Evolutionary conservation across 2,888 invertebrate genomes (phyloP), one percentile per base, ranked within the genome.

Genomic region (Muschampia plurimacula): DNA sequence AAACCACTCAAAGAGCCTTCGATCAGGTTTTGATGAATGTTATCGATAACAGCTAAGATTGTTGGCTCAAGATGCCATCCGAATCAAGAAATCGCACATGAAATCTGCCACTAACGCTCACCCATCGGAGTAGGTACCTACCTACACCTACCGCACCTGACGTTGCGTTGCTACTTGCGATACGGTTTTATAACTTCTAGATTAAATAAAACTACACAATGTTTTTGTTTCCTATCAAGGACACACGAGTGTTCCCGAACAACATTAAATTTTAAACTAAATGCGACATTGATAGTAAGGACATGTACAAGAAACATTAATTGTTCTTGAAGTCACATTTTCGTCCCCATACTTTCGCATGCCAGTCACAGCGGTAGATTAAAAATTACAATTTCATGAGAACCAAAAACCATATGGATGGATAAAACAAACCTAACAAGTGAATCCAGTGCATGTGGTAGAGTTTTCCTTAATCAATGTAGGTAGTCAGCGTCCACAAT

Each of bases 401-500:
- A 71, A 59, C 72, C 46, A 72, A 74, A 67, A 72, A 72, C n/a
- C 59, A 52, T n/a, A 66, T 49, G 49, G 70, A 59, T 60, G 65
- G 52, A 22, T 67, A 28, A 60, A 72, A 72, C 66, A 52, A 67
- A 72, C 66, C 66, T 72, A 67, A 36, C 65, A 28, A 64, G 65
- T 66, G 71, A 28, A 41, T 22, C 57, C 32, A 32, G 59, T 67
- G 59, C 44, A 28, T 52, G 64, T 64, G 12, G 57, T 57, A 57
- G 59, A 6, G 46, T 52, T 87, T 88, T 89, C 88, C 83, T 88
- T 88, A 87, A 88, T 90, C 86, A 91, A 91, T 92, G 89, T 88
- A 84, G 77, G 89, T 88, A 84, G 77, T 78, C 83, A 84, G 78
- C 88, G 88, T 88, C 84, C 85, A 86, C 91, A 92, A 92, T 91